Base-by-base conservation (phyloP, 2,797 vertebrate species). In the Paratrypauchen microcephalus region DNA sequence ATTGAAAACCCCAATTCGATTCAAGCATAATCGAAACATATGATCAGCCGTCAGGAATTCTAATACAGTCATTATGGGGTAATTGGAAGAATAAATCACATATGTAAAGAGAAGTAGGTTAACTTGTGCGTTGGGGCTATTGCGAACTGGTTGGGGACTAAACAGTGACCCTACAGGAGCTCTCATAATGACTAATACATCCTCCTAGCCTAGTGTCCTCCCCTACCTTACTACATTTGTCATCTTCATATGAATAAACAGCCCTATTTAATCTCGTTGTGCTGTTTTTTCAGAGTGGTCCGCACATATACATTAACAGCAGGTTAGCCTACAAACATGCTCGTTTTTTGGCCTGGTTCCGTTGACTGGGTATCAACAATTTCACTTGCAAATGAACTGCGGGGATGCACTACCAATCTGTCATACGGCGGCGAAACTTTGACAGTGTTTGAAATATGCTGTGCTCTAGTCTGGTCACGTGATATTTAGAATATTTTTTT, bases 241-340 rank as follows among this genome's bases (percentile, higher is more conserved):
- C 88, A 90, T 88, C 87, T 91, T 87, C 87, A 89, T 92, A 89
- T 91, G 85, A 91, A 91, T 91, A 92, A 93, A 91, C 91, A 89
- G 90, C 73, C 74, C 87, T 83, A 84, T 87, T 91, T 92, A 92
- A 92, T 92, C 84, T 89, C 77, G 83, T 80, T 87, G 87, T 89
- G 82, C 79, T 85, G 78, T 21, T 61, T 61, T 77, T 32, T 78
- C 76, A 63, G 71, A 83, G 81, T 77, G 65, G 74, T 78, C 74
- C 74, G 73, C 83, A 87, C 74, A 83, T 79, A 83, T 45, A 81
- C 65, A 19, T 76, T 62, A 83, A 78, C 75, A 84, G 77, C 78
- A 54, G 56, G 75, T 78, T 76, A 76, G 77, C 82, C 76, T 79
- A 74, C 73, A 83, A 85, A 82, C 77, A 66, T 69, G 54, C 72